Evolutionary conservation across 1,140 invertebrate genomes (phyloP).

Genomic region (Fopius arisanus): DNA sequence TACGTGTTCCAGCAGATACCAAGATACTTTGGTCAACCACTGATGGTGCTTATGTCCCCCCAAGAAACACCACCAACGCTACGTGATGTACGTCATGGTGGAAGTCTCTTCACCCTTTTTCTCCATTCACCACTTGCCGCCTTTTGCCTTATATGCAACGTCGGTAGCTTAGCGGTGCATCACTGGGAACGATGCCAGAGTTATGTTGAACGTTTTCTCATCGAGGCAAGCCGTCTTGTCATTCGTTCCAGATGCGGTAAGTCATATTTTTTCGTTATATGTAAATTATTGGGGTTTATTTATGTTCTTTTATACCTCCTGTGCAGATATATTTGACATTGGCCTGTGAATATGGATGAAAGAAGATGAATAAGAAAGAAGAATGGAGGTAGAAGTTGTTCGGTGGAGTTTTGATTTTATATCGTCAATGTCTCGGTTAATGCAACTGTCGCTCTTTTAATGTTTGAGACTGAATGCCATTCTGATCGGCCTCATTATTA

Average conservation of each 20-base stretch:
- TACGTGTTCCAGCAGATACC: conserved; percentile 93
- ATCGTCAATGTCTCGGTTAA: no score
- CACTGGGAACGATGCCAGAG: conserved; percentile 91
- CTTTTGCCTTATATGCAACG: conserved; percentile 91
- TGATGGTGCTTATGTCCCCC: conserved; percentile 93
- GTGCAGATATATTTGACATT: background rate
- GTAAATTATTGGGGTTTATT: background rate
- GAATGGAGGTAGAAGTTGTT: no score
- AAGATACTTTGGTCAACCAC: conserved; percentile 92
- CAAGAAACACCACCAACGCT: conserved; percentile 86
- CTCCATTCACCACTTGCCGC: conserved; percentile 93
- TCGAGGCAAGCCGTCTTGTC: conserved; percentile 85
- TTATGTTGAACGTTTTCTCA: conserved; percentile 88
- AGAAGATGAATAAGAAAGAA: background rate
- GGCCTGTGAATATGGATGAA: background rate
- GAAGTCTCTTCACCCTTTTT: conserved; percentile 94
- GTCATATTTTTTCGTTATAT: conserved; percentile 36
- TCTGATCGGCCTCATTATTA: no score
- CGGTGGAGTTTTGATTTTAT: no score
- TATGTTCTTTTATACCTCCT: conserved; percentile 17
- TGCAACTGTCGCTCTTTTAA: no score
- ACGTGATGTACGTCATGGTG: conserved; percentile 89
- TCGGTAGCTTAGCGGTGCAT: conserved; percentile 83
- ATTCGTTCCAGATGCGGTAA: conserved; percentile 85
- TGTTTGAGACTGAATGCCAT: no score